A percentile compares a stretch with the other conserved stretches of the same genome.
phyloP scores from a whole-genome alignment of 1,140 invertebrate species.

The Drosophila melanogaster region DNA sequence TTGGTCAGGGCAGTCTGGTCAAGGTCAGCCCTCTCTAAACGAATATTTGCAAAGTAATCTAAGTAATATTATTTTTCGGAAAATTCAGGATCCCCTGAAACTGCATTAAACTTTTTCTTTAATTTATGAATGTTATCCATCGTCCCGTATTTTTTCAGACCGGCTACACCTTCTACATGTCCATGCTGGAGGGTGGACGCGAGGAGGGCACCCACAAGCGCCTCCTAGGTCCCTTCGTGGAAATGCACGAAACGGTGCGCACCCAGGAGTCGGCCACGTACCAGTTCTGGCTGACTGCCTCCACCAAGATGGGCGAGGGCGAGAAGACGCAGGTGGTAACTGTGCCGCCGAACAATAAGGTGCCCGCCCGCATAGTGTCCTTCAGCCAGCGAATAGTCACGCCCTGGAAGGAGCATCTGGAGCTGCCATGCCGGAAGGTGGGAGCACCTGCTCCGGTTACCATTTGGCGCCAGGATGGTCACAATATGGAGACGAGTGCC shows the following conservation, averaged over 20 bases:
- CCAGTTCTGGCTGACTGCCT: conserved; percentile 93
- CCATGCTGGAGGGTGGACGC: conserved; percentile 90
- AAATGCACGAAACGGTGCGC: conserved; percentile 90
- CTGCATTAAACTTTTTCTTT: too few relatives aligned
- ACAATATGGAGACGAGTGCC: conserved; percentile 88
- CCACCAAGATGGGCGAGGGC: conserved; percentile 92
- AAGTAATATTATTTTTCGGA: too few relatives aligned
- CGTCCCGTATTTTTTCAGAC: conserved; percentile 44
- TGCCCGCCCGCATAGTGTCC: conserved; percentile 92
- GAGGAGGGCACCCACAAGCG: conserved; percentile 90
- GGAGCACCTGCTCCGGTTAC: conserved; percentile 90
- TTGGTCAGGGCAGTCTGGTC: conserved; percentile 2
- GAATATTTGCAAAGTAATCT: background rate
- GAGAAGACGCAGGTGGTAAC: conserved; percentile 91
- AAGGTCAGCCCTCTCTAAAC: conserved; percentile 4
- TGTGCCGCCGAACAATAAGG: conserved; percentile 91
- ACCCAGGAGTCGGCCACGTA: conserved; percentile 90
- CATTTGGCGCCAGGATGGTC: conserved; percentile 91
- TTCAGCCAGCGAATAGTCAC: conserved; percentile 91
- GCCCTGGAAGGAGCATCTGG: conserved; percentile 93
- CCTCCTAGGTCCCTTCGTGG: conserved; percentile 87
- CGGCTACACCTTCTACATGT: conserved; percentile 93
- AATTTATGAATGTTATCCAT: background rate
- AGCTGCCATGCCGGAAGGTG: conserved; percentile 91
- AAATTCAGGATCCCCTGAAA: too few relatives aligned